Percentiles rank a stretch among this genome's conserved stretches.
Evolutionary conservation across 2,888 invertebrate genomes (phyloP).

Genomic region (Drosophila anomelani): DNA sequence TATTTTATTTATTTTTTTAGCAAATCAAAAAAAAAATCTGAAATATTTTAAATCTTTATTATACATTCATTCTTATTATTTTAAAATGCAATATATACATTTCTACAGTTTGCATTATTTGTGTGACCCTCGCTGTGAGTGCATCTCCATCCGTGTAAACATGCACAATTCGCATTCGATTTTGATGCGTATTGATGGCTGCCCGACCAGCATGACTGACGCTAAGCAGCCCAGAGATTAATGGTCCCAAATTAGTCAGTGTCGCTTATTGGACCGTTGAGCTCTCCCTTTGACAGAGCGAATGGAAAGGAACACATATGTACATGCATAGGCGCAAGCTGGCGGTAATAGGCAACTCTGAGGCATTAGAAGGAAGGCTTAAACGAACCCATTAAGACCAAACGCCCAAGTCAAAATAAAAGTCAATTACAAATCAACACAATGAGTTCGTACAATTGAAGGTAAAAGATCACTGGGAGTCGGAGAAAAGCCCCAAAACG

Average conservation of each 20-base stretch:
- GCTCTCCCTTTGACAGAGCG: constrained; percentile 46
- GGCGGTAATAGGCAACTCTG: constrained; percentile 8
- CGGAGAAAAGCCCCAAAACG: constrained; percentile 26
- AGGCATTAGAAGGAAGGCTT: constrained; percentile 23
- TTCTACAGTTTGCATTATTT: background rate
- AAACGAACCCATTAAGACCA: constrained; percentile 54
- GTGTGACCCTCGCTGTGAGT: background rate
- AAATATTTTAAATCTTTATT: background rate
- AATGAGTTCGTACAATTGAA: constrained; percentile 60
- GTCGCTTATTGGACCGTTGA: constrained; percentile 66
- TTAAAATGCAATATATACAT: too few species aligned
- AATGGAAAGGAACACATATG: background rate
- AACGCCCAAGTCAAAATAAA: constrained; percentile 64
- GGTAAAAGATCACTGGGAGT: constrained; percentile 46
- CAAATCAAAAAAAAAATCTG: background rate
- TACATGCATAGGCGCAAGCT: background rate
- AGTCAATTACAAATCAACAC: constrained; percentile 58
- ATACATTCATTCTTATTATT: background rate
- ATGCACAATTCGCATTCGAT: constrained; percentile 48
- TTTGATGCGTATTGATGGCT: constrained; percentile 74
- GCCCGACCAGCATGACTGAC: constrained; percentile 55
- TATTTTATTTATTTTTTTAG: background rate
- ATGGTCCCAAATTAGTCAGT: constrained; percentile 75
- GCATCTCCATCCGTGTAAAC: constrained; percentile 24
- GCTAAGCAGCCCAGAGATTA: constrained; percentile 75